Percentiles rank a stretch among this genome's conserved stretches.
Evolutionary conservation across 2,888 invertebrate genomes (phyloP).

Genomic region (Holacanthella duospinosa): DNA sequence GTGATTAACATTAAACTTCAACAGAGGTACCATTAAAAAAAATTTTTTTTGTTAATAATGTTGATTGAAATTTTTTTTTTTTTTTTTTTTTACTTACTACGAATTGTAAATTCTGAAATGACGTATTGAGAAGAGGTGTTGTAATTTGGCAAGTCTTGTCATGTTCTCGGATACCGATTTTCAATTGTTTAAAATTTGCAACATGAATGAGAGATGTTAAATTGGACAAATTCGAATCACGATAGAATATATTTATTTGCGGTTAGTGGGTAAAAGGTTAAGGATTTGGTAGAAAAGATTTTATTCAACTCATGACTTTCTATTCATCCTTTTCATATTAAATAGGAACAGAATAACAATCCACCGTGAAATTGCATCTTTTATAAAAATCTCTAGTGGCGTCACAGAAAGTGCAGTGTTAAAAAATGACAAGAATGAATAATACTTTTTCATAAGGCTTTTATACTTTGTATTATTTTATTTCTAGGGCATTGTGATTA

Average conservation of each 20-base stretch:
- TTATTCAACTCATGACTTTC: neutral
- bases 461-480: too few relatives aligned
- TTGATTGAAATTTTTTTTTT: neutral
- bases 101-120: neutral
- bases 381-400: neutral
- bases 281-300: neutral
- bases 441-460: neutral
- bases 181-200: too few relatives aligned
- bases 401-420: too few relatives aligned
- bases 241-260: neutral
- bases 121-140: neutral
- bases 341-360: neutral
- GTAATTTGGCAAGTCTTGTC: too few relatives aligned
- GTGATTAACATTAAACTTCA: neutral
- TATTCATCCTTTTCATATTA: neutral
- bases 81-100: neutral
- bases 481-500: too few relatives aligned
- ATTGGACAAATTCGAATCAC: too few relatives aligned
- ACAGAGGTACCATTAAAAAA: neutral
- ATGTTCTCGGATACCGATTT: neutral
- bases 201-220: too few relatives aligned
- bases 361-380: neutral
- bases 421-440: neutral
- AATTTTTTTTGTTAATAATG: neutral
- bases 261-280: neutral